phyloP scores from a whole-genome alignment of 2,797 vertebrate species.

The Sciurus vulgaris region DNA sequence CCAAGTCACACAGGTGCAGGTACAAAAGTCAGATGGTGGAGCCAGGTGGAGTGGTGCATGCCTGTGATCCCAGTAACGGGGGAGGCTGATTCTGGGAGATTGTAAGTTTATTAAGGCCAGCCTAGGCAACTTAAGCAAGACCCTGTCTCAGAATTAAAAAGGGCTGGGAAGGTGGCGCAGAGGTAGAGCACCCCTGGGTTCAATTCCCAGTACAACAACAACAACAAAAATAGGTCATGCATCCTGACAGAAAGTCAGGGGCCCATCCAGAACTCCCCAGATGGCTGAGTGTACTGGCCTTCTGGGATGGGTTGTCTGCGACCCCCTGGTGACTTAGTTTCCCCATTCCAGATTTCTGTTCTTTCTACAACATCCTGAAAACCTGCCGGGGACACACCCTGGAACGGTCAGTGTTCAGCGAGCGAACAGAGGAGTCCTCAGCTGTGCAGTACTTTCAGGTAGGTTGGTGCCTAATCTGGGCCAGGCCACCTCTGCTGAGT shows the following conservation, averaged over 20 bases:
- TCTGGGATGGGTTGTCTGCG: not conserved
- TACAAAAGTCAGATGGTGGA: not conserved
- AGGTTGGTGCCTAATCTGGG: not conserved
- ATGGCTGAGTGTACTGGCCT: not conserved
- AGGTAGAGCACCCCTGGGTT: too few relatives aligned
- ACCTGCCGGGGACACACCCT: constrained; percentile 92
- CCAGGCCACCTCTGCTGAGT: accelerated
- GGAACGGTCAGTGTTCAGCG: constrained; percentile 95
- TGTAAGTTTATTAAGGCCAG: too few relatives aligned
- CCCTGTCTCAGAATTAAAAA: too few relatives aligned
- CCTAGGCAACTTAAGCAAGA: too few relatives aligned
- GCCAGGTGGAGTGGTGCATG: too few relatives aligned
- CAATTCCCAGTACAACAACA: too few relatives aligned
- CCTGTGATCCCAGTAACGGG: too few relatives aligned
- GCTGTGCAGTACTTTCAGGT: constrained; percentile 99
- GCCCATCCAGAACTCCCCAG: not conserved
- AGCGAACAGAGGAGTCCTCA: constrained; percentile 97
- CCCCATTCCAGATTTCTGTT: constrained; percentile 93
- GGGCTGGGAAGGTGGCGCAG: too few relatives aligned
- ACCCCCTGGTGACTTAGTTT: not conserved
- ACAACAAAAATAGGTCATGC: too few relatives aligned
- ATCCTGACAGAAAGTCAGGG: not conserved
- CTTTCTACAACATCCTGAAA: constrained; percentile 97
- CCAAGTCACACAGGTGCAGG: not conserved
- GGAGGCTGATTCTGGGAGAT: too few relatives aligned